These are phyloP conservation scores for Bufo bufo DNA, from an alignment of 2,113 vertebrate species.

Conservation along the genomic window DNA sequence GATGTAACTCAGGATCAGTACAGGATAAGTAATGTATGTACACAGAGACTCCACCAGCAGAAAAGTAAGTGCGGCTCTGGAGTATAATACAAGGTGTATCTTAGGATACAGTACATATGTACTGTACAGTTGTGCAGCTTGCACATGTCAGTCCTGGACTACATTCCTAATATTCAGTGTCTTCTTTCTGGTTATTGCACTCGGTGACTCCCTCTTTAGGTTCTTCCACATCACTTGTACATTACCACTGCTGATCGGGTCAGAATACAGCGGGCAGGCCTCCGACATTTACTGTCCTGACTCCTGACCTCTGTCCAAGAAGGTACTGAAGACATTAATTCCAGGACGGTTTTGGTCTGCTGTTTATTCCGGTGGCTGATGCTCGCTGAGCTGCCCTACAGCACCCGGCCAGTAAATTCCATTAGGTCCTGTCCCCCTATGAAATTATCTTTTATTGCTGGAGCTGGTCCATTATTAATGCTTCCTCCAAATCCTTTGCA, in stretches of 20 bases:
- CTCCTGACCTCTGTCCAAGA: slow-evolving; percentile 13
- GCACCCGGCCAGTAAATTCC: not conserved
- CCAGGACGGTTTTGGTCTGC: not conserved
- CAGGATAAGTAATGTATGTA: too few species aligned
- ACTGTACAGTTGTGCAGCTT: too few species aligned
- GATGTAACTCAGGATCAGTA: too few species aligned
- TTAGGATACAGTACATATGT: too few species aligned
- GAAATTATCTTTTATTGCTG: slow-evolving; percentile 30
- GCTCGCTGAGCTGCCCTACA: slow-evolving; percentile 1
- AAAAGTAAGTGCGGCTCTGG: too few species aligned
- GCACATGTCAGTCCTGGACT: not conserved
- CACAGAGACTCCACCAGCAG: too few species aligned
- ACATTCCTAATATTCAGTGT: not conserved
- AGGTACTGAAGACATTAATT: not conserved
- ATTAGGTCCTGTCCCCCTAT: slow-evolving; percentile 10
- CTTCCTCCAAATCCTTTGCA: slow-evolving; percentile 3
- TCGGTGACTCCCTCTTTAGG: not conserved
- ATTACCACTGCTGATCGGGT: not conserved
- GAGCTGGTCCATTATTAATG: slow-evolving; percentile 22
- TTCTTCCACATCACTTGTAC: not conserved
- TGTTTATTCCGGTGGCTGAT: not conserved
- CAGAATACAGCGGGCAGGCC: not conserved
- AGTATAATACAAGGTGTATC: not conserved
- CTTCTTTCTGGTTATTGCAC: not conserved
- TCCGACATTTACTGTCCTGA: not conserved